phyloP scores from a whole-genome alignment of 2,888 invertebrate species.

The Cephus rjabovi region DNA sequence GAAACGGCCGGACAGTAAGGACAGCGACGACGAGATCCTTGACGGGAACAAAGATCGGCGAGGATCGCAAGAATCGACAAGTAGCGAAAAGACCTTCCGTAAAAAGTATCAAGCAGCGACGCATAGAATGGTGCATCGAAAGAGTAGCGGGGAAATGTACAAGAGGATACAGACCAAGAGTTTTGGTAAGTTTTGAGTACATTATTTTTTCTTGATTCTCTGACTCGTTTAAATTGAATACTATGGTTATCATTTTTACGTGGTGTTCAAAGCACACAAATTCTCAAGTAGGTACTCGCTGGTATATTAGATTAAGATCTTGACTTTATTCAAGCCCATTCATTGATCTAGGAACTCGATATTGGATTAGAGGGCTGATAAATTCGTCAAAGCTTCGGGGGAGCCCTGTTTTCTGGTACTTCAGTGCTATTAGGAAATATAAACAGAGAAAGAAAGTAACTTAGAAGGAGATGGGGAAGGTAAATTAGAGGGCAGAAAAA shows the following conservation, averaged over 20 bases:
- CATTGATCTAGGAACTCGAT: not conserved
- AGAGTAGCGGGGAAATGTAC: constrained; percentile 91
- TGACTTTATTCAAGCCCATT: not conserved
- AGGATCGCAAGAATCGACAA: constrained; percentile 73
- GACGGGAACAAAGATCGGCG: constrained; percentile 64
- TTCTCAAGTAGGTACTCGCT: not conserved
- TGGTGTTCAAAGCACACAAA: not conserved
- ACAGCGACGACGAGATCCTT: constrained; percentile 55
- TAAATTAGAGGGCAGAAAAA: not conserved
- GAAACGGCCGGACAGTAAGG: constrained; percentile 69
- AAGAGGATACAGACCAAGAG: constrained; percentile 84
- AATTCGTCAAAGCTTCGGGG: not conserved
- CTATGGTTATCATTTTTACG: not conserved
- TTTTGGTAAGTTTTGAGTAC: constrained; percentile 76
- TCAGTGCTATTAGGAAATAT: not conserved
- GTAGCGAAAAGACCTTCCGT: constrained; percentile 88
- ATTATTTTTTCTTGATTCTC: constrained; percentile 9
- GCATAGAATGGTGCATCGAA: constrained; percentile 89
- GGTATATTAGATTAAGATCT: not conserved
- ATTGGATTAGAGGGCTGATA: not conserved
- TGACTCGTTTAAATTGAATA: not conserved
- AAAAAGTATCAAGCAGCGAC: constrained; percentile 88
- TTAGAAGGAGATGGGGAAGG: not conserved
- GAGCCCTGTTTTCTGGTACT: not conserved
- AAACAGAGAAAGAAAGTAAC: not conserved